Evolutionary conservation across 2,113 vertebrate species (phyloP).

Genomic region (Archilochus colubris): DNA sequence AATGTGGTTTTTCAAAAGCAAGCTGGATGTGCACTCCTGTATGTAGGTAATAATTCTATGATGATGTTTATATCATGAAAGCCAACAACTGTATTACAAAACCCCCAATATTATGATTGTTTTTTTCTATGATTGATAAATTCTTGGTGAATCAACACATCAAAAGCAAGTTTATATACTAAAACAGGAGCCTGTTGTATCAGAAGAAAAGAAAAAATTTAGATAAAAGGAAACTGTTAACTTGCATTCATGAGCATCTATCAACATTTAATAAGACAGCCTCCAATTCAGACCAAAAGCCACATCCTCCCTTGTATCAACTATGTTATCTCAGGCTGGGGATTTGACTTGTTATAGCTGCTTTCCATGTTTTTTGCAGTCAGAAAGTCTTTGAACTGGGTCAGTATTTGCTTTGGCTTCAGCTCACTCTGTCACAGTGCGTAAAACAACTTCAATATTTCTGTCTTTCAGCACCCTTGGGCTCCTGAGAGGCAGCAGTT

Average conservation of each 20-base stretch:
- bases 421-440: not conserved
- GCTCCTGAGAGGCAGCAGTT: not conserved
- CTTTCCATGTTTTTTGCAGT: not conserved
- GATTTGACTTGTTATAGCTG: constrained; percentile 11
- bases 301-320: not conserved
- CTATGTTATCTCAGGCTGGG: constrained; percentile 1
- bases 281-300: constrained; percentile 8
- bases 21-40: not conserved
- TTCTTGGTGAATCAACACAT: not conserved
- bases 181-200: not conserved
- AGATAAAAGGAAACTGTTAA: constrained; percentile 14
- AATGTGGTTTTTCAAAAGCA: constrained; percentile 1
- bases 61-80: not conserved
- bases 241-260: constrained; percentile 2
- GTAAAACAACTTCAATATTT: not conserved
- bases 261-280: constrained; percentile 15
- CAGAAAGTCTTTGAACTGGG: not conserved
- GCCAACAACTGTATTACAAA: not conserved
- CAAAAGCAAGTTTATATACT: not conserved
- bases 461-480: not conserved
- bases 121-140: not conserved
- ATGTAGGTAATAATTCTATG: not conserved
- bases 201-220: not conserved
- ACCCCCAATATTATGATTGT: not conserved
- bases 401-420: not conserved